Base-by-base conservation (phyloP, 2,888 invertebrate species). In the Tenthredo livida region DNA sequence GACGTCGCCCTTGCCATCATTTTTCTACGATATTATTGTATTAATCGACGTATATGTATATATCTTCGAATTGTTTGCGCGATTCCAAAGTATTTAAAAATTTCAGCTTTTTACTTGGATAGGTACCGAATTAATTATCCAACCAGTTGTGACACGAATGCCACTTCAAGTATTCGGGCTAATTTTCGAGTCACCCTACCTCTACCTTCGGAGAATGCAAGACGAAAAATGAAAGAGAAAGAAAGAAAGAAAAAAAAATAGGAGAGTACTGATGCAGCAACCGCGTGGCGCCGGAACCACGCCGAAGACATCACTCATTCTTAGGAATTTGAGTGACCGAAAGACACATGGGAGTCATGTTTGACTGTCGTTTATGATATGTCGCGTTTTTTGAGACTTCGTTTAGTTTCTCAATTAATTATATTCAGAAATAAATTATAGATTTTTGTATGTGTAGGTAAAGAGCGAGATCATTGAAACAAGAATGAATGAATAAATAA, bases 251-350 rank as follows among this genome's bases (percentile, higher is more conserved):
- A 6, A 4, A n/a, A n/a, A 43, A 40, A 43, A 73, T 43, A 21
- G 25, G 43, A 73, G 43, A 43, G 21, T 40, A 25, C 73, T n/a
- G n/a, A 43, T n/a, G 29, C 29, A 29, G 29, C 77, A 10, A 9
- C 54, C 54, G 54, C 33, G 77, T 77, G 77, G 73, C 73, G 73
- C 73, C 47, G 21, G 43, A 73, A 43, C 43, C 43, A 43, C 25
- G 73, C 73, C 73, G 73, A 43, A 73, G 73, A 43, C 54, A 77
- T 54, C 77, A 54, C 29, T 50, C 77, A 77, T 77, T 54, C 77
- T 77, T 4, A 50, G 54, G 77, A 77, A 77, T 77, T 54, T 77
- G n/a, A 25, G 29, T 54, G 77, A 54, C 33, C 29, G 17, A 77
- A 50, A 47, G 77, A 77, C 77, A 77, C 77, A 54, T 77, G 77